Base-by-base conservation (phyloP, 2,113 vertebrate genomes). In the Eleginops maclovinus region DNA sequence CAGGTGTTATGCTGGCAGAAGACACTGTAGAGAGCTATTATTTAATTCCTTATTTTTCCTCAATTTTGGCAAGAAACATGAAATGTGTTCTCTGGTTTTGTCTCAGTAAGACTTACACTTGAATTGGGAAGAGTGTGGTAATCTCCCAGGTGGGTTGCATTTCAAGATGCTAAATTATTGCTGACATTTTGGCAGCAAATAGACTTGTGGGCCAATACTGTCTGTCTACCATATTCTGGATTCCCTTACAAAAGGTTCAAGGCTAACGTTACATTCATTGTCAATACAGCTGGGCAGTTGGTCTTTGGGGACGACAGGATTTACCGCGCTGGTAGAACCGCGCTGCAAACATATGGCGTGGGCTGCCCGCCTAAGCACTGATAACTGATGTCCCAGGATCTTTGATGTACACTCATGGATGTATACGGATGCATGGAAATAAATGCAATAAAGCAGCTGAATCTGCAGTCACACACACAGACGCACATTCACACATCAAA, bases 171-270 rank as follows among this genome's bases (percentile, higher is more conserved):
- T 77, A 79, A 89, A 93, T 89, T 88, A 87, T 87, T 82, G 82
- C 87, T 90, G 88, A 86, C 90, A 83, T 84, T 86, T 89, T 88
- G 89, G 82, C 75, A 81, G 87, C 75, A 79, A 81, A 85, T 78
- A 83, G 43, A 77, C 60, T 55, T 83, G 70, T 75, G 70, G 63
- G 74, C 79, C 67, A 73, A 72, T 75, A 77, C 22, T 78, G 24
- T 70, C 62, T 71, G 63, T 82, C 64, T 24, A 36, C 46, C 46
- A 47, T 65, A 79, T 64, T 82, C 58, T 73, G 49, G 36, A 77
- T 53, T 62, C 68, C 61, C 60, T 81, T 59, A 71, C 63, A 70
- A 43, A 2, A 22, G 69, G 44, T 75, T 76, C 9, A 17, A 62
- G 75, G 78, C 85, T 88, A 85, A 83, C 77, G 68, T 91, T 88